Evolutionary conservation across 1,140 invertebrate genomes (phyloP).

Genomic region (Tetragnatha versicolor): DNA sequence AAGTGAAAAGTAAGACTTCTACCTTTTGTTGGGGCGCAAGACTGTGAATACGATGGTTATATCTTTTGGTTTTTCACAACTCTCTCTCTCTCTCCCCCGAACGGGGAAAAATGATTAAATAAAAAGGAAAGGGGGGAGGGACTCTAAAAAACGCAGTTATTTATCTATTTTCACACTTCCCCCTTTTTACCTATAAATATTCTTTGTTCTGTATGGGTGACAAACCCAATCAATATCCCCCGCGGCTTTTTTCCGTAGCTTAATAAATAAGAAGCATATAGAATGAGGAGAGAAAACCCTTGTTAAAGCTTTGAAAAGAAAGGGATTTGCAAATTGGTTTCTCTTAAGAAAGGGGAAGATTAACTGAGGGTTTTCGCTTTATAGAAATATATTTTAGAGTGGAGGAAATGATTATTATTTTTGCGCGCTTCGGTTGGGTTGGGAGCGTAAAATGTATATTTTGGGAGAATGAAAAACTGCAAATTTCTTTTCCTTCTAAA

Average conservation of each 20-base stretch:
- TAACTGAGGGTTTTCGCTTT: constrained; percentile 46
- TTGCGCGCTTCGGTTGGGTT: not conserved
- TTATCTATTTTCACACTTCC: constrained; percentile 49
- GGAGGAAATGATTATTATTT: constrained; percentile 48
- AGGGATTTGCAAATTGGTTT: constrained; percentile 54
- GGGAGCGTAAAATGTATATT: not conserved
- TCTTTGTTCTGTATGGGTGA: constrained; percentile 37
- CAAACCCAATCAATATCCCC: constrained; percentile 49
- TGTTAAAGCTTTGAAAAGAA: constrained; percentile 49
- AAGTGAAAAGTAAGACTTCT: constrained; percentile 55
- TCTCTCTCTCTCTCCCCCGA: not conserved
- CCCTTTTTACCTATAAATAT: constrained; percentile 49
- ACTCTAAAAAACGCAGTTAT: constrained; percentile 22
- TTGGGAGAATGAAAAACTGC: constrained; percentile 18
- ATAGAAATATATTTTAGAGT: constrained; percentile 53
- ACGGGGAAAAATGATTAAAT: constrained; percentile 6
- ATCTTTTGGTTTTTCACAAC: constrained; percentile 48
- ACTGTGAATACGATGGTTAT: constrained; percentile 45
- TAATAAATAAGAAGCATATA: constrained; percentile 52
- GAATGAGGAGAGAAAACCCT: constrained; percentile 42
- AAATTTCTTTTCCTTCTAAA: constrained; percentile 11
- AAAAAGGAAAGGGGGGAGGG: not conserved
- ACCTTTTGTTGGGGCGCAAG: constrained; percentile 49
- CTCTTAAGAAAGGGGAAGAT: constrained; percentile 47
- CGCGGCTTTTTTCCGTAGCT: constrained; percentile 24